Conservation (phyloP, 23 tunicate genomes). For the Corella eumyota region DNA sequence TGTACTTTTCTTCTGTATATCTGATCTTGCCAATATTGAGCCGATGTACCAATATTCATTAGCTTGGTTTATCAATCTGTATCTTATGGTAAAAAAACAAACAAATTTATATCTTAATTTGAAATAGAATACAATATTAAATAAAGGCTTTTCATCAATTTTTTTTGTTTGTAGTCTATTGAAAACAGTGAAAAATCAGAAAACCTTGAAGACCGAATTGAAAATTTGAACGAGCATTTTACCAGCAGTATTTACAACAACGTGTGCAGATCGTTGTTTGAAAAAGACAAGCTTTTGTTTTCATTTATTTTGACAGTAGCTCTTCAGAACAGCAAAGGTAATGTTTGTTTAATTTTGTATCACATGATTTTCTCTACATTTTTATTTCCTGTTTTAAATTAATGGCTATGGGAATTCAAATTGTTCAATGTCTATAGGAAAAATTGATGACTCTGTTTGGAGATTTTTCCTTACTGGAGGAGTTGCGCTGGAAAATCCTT, state of each 20-base stretch:
- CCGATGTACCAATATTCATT: slow-evolving; percentile 96
- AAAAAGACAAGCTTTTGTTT: slow-evolving; percentile 89
- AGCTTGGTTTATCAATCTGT: slow-evolving; percentile 90
- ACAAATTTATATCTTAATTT: not conserved
- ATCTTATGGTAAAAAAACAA: slow-evolving; percentile 40
- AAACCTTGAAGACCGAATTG: slow-evolving; percentile 57
- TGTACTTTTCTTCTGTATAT: slow-evolving; percentile 92
- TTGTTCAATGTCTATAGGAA: slow-evolving; percentile 24
- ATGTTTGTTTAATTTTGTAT: not conserved
- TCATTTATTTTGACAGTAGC: slow-evolving; percentile 87
- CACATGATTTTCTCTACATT: not conserved
- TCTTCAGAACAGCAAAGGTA: slow-evolving; percentile 65
- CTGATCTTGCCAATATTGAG: slow-evolving; percentile 88
- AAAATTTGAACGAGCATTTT: slow-evolving; percentile 85
- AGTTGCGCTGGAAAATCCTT: slow-evolving; percentile 84
- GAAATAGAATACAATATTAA: not conserved
- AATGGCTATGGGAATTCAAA: not conserved
- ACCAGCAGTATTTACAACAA: slow-evolving; percentile 91
- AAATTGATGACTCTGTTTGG: slow-evolving; percentile 85
- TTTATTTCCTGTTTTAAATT: not conserved
- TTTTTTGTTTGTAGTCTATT: slow-evolving; percentile 35
- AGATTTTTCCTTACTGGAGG: slow-evolving; percentile 96
- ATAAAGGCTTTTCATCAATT: not conserved
- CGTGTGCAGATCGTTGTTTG: slow-evolving; percentile 87
- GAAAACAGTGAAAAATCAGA: slow-evolving; percentile 72